Base-by-base conservation (phyloP, 2,113 vertebrate genomes). In the Rostratula benghalensis region DNA sequence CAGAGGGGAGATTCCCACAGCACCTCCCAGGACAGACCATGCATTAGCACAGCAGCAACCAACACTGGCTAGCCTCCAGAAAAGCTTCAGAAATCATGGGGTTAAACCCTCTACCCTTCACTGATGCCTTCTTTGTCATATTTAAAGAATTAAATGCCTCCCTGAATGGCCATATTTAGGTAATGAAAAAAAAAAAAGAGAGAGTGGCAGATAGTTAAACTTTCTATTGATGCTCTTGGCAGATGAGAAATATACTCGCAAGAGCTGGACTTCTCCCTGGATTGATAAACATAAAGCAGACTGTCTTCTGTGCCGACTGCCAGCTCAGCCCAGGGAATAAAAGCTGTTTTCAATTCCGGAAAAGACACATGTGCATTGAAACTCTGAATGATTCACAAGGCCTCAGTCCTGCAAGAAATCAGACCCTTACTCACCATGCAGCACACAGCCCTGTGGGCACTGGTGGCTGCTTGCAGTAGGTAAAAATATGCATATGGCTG, bases 311-410 rank as follows among this genome's bases (percentile, higher is more conserved):
- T 75, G 92, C 61, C 25, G 5, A 61, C 88, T 92, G 94, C 86
- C 95, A 97, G 57, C 81, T 93, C 80, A 71, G 89, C 57, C 61
- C 6, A 3, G 35, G 64, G 71, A 89, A 95, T 69, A 89, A 92
- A 94, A 94, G 94, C 93, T 89, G 91, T 94, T 95, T 92, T 92
- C 86, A 84, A 70, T 94, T 94, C 65, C 1, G 0, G 83, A 82
- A 87, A 86, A 82, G 45, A 92, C 48, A 27, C 45, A 19, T 35
- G 60, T 89, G 83, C 86, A n/a, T 6, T 46, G 61, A 84, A 96
- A 91, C 16, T 22, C 8, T 53, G 67, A 92, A 51, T 23, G 71
- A 60, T 75, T 39, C 22, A 57, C 80, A 50, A 92, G 65, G n/a
- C 51, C 82, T 74, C 78, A 11, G 61, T 57, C 77, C 81, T 65